Evolutionary conservation across 2,113 vertebrate species (phyloP).

Genomic region (Oophaga pumilio): DNA sequence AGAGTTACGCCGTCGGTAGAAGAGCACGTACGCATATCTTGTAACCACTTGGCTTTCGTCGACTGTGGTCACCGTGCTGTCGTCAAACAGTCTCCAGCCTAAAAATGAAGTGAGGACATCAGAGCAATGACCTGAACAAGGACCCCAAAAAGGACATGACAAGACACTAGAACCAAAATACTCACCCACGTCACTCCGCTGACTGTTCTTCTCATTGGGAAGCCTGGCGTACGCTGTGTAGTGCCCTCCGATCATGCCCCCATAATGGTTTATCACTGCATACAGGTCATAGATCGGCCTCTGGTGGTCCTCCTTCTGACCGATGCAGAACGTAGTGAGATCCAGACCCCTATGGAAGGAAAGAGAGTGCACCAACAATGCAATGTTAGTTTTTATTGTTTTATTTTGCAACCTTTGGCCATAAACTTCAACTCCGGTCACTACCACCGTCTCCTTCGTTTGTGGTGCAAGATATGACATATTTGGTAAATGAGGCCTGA

Average conservation of each 20-base stretch:
- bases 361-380: not conserved
- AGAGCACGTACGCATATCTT: constrained; percentile 94
- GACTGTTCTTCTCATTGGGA: constrained; percentile 94
- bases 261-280: constrained; percentile 97
- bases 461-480: too few species aligned
- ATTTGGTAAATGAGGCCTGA: too few species aligned
- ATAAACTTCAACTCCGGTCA: too few species aligned
- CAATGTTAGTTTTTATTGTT: not conserved
- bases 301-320: constrained; percentile 92
- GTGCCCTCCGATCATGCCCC: constrained; percentile 98
- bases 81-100: constrained; percentile 98
- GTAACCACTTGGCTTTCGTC: constrained; percentile 98
- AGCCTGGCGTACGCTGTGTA: constrained; percentile 94
- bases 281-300: constrained; percentile 94
- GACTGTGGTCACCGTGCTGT: constrained; percentile 96
- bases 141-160: not conserved
- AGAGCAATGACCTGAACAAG: too few species aligned
- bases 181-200: constrained; percentile 96
- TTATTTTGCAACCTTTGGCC: too few species aligned
- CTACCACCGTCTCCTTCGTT: too few species aligned
- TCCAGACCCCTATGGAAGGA: constrained; percentile 82
- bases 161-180: not conserved
- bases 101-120: not conserved
- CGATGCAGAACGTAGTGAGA: constrained; percentile 96
- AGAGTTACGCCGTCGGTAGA: constrained; percentile 94